These are phyloP conservation scores for Pongo pygmaeus DNA, from an alignment of 2,113 vertebrate species.

Conservation along the genomic window DNA sequence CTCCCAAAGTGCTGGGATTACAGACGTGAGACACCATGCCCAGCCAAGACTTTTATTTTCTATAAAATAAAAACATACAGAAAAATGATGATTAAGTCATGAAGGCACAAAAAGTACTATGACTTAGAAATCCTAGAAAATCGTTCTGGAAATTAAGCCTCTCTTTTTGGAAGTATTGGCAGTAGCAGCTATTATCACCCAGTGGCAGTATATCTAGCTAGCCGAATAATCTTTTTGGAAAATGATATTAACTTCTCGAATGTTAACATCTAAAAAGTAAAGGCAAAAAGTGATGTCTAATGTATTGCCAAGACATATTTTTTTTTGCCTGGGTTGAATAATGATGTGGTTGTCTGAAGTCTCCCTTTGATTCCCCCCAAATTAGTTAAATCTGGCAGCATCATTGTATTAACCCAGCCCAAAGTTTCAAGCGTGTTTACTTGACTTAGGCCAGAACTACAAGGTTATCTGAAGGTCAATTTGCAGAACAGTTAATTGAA, in stretches of 20 bases:
- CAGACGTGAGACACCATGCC: no score
- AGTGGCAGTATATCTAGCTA: not conserved
- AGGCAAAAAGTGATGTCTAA: not conserved
- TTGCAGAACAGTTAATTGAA: constrained; percentile 33
- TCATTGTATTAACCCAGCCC: not conserved
- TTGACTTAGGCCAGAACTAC: constrained; percentile 26
- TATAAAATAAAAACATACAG: constrained; percentile 16
- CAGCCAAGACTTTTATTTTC: not conserved
- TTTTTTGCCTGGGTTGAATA: not conserved
- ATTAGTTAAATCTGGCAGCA: constrained; percentile 9
- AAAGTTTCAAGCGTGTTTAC: constrained; percentile 32
- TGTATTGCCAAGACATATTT: not conserved
- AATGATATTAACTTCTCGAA: not conserved
- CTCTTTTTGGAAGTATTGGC: not conserved
- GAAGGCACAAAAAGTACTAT: not conserved
- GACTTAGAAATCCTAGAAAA: not conserved
- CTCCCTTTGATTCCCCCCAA: not conserved
- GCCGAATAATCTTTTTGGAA: constrained; percentile 5
- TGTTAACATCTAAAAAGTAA: not conserved
- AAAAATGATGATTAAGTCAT: not conserved
- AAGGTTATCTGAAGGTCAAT: constrained; percentile 38
- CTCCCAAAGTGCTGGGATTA: no score
- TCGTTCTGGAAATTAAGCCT: not conserved
- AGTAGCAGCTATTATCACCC: not conserved
- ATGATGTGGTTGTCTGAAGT: not conserved